Percentiles rank a stretch among this genome's conserved stretches.
Conservation (phyloP, 2,888 invertebrate species). For the Dynastes hyllus region DNA sequence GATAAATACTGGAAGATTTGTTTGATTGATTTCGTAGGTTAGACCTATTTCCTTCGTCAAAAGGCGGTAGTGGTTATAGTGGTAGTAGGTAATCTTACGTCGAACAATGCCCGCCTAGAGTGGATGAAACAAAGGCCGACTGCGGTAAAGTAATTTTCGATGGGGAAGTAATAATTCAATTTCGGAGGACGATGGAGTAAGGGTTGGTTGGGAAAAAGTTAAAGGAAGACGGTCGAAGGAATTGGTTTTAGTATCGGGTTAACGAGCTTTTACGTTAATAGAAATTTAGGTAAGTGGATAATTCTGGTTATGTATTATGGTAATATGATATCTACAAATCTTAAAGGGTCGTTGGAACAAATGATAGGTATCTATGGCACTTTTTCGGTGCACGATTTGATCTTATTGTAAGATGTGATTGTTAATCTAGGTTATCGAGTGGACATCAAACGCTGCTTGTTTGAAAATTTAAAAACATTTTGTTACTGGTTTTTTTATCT, state of each 20-base stretch:
- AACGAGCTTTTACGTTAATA: slow-evolving; percentile 14
- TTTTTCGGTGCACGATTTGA: too few species aligned
- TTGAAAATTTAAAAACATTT: too few species aligned
- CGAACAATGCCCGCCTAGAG: neutral
- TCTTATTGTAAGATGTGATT: too few species aligned
- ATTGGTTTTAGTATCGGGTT: neutral
- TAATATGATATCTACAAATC: too few species aligned
- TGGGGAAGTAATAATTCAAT: slow-evolving; percentile 24
- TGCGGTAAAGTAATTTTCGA: slow-evolving; percentile 16
- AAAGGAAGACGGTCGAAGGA: neutral
- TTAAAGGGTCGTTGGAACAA: too few species aligned
- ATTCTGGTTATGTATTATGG: neutral
- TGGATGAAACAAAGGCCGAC: slow-evolving; percentile 15
- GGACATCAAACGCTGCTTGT: too few species aligned
- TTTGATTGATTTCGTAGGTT: slow-evolving; percentile 31
- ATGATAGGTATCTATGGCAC: too few species aligned
- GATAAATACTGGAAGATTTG: slow-evolving; percentile 25
- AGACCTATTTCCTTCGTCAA: slow-evolving; percentile 22
- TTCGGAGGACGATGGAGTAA: slow-evolving; percentile 13
- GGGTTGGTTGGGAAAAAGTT: neutral
- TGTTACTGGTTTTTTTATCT: too few species aligned
- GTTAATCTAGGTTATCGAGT: too few species aligned
- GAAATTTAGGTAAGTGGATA: neutral
- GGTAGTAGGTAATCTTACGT: slow-evolving; percentile 3
- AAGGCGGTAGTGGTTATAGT: neutral